phyloP scores from a whole-genome alignment of 2,888 invertebrate species.

The Stenichneumon culpator region DNA sequence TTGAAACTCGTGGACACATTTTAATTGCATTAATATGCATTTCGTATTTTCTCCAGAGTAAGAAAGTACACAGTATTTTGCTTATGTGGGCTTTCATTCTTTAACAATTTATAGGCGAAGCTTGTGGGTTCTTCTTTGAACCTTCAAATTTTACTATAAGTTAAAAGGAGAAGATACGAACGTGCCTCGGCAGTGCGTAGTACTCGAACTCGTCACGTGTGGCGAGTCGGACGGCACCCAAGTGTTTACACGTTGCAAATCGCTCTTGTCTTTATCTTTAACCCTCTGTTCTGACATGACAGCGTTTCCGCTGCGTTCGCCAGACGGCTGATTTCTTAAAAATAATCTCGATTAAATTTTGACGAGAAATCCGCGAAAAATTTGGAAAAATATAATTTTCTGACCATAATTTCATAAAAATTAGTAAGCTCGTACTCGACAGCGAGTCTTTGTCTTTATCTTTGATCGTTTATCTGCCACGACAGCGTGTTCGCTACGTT shows the following conservation, averaged over 20 bases:
- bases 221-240: conserved; percentile 5
- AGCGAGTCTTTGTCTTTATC: conserved; percentile 6
- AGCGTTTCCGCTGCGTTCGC: too few relatives aligned
- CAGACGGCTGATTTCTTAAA: too few relatives aligned
- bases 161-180: conserved; percentile 15
- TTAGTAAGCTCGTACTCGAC: too few relatives aligned
- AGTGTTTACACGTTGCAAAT: conserved; percentile 37
- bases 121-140: neutral
- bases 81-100: conserved; percentile 25
- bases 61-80: conserved; percentile 29
- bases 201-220: conserved; percentile 42
- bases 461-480: neutral
- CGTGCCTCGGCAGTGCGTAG: neutral
- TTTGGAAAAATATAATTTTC: too few relatives aligned
- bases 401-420: too few relatives aligned
- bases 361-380: too few relatives aligned
- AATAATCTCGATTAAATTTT: too few relatives aligned
- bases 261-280: neutral
- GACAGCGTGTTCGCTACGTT: too few relatives aligned
- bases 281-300: neutral
- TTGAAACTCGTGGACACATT: too few relatives aligned
- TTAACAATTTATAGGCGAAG: conserved; percentile 10
- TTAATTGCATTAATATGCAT: neutral
- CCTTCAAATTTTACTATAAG: conserved; percentile 1
- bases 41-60: conserved; percentile 14